phyloP scores from a whole-genome alignment of 2,888 invertebrate species.

The Drosophila multiciliata region DNA sequence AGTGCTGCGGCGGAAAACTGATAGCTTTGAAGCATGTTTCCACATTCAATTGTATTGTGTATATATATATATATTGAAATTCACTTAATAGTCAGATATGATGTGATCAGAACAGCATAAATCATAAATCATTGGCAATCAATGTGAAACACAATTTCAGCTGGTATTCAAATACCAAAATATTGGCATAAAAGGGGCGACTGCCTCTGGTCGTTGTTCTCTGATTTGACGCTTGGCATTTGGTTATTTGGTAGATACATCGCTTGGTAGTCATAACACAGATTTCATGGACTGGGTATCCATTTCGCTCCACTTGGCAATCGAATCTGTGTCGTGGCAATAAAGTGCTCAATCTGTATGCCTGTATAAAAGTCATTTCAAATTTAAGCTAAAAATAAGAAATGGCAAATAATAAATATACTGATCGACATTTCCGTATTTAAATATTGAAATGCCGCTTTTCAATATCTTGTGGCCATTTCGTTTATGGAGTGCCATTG shows the following conservation, averaged over 20 bases:
- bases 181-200: not conserved
- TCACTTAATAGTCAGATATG: constrained; percentile 26
- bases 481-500: not conserved
- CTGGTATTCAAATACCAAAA: not conserved
- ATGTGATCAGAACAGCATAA: constrained; percentile 22
- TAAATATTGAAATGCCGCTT: constrained; percentile 7
- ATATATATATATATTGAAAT: constrained; percentile 44
- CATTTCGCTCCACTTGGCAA: not conserved
- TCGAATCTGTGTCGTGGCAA: not conserved
- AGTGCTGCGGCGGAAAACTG: not conserved
- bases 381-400: constrained; percentile 68
- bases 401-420: constrained; percentile 33
- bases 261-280: constrained; percentile 13
- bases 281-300: constrained; percentile 26
- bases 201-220: constrained; percentile 33
- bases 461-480: constrained; percentile 37
- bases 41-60: not conserved
- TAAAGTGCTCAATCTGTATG: constrained; percentile 18
- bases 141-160: not conserved
- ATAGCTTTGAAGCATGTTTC: not conserved
- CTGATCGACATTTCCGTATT: not conserved
- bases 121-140: constrained; percentile 33
- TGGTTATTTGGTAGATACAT: not conserved
- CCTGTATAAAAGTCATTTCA: constrained; percentile 68
- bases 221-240: constrained; percentile 48